Conservation (phyloP, 2,113 vertebrate genomes). For the Nipponia nippon region DNA sequence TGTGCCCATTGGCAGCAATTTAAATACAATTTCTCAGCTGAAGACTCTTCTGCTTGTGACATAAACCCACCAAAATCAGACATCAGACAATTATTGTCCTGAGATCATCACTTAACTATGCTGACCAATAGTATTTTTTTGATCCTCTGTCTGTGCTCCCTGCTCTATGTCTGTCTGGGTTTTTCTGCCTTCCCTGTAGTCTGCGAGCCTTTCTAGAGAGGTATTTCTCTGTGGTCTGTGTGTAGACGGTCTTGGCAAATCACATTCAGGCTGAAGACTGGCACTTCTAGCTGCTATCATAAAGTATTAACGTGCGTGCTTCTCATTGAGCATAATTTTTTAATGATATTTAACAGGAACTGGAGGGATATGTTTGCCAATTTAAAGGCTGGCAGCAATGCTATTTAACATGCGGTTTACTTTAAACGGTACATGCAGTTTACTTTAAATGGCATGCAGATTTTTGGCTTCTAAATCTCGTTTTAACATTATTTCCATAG, state of each 20-base stretch:
- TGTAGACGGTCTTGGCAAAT: background rate
- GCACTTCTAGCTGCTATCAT: background rate
- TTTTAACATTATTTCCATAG: background rate
- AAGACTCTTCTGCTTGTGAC: background rate
- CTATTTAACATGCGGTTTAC: background rate
- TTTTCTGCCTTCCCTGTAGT: background rate
- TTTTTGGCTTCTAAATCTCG: background rate
- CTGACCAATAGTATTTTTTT: accelerated
- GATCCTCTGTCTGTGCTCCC: background rate
- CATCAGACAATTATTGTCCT: background rate
- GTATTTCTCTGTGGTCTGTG: background rate
- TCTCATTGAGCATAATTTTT: background rate
- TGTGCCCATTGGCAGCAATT: background rate
- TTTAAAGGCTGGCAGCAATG: background rate
- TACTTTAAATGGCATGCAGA: background rate
- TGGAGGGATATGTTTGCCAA: background rate
- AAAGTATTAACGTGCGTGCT: background rate
- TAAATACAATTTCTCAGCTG: background rate
- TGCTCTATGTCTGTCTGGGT: background rate
- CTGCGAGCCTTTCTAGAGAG: background rate
- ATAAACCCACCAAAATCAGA: background rate
- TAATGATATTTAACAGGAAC: background rate
- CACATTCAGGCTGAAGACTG: background rate
- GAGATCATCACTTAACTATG: too few relatives aligned
- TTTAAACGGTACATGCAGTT: background rate